A percentile compares a stretch with the other conserved stretches of the same genome.
phyloP scores from a whole-genome alignment of 2,797 vertebrate species.

The Rhinichthys osculus region DNA sequence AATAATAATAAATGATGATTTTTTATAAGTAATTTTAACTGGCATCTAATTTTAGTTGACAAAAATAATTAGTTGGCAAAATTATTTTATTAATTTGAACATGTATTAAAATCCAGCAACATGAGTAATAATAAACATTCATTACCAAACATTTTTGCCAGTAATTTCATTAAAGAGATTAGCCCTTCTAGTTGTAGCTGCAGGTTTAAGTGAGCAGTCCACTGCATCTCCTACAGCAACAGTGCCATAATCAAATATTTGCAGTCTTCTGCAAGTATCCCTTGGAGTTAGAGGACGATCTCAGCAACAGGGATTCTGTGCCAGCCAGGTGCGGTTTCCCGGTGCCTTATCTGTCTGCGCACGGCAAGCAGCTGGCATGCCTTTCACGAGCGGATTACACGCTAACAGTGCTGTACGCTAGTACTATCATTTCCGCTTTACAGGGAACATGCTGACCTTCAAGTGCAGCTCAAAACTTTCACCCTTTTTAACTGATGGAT shows the following conservation, averaged over 20 bases:
- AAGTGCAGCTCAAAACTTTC: constrained; percentile 22
- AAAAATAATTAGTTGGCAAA: not conserved
- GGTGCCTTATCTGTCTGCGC: constrained; percentile 67
- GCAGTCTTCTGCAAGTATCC: constrained; percentile 60
- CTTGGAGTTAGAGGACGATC: constrained; percentile 54
- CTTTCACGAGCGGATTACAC: constrained; percentile 70
- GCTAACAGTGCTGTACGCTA: constrained; percentile 1
- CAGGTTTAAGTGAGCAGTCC: constrained; percentile 57
- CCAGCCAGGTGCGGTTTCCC: constrained; percentile 60
- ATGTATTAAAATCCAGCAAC: not conserved
- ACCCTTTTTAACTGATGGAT: constrained; percentile 33
- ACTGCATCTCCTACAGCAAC: constrained; percentile 49
- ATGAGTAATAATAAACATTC: not conserved
- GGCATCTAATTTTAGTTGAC: not conserved
- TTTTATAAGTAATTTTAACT: not conserved
- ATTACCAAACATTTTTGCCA: not conserved
- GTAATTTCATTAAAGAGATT: not conserved
- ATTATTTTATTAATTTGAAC: not conserved
- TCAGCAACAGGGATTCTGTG: constrained; percentile 47
- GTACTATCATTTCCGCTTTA: constrained; percentile 30
- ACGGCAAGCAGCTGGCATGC: constrained; percentile 71
- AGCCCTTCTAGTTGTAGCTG: constrained; percentile 52
- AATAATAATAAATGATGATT: too few relatives aligned
- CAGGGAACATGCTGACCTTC: constrained; percentile 24
- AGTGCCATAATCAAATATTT: constrained; percentile 60